Evolutionary conservation across 2,113 vertebrate species (phyloP).

Genomic region (Cinclus mexicanus): DNA sequence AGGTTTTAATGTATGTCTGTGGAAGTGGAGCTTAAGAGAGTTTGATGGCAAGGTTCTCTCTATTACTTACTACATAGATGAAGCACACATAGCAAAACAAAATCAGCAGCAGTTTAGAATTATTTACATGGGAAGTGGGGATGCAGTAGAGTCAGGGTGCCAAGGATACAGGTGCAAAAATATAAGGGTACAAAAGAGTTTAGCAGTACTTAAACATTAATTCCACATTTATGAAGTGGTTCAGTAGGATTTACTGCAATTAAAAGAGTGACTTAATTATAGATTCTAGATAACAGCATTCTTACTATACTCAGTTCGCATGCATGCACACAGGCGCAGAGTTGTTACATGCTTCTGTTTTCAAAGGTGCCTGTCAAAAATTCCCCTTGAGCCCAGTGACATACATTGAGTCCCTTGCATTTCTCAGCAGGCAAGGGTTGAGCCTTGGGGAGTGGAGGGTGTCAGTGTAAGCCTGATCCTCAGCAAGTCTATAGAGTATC

Average conservation of each 20-base stretch:
- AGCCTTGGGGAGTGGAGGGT: background rate
- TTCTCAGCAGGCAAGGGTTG: background rate
- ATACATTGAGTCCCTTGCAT: background rate
- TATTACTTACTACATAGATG: background rate
- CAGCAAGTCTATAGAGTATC: background rate
- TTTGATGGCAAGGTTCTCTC: background rate
- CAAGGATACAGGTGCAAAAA: background rate
- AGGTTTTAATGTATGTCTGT: background rate
- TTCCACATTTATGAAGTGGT: background rate
- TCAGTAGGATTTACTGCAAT: background rate
- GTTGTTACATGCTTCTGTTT: background rate
- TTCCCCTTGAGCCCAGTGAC: background rate
- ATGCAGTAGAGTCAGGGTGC: background rate
- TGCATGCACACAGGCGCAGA: background rate
- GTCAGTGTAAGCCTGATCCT: background rate
- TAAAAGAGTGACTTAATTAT: background rate
- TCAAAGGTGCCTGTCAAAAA: background rate
- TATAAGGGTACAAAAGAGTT: background rate
- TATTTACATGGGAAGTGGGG: background rate
- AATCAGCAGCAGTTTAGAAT: background rate
- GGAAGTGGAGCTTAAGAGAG: background rate
- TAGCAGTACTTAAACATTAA: background rate
- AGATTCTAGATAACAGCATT: background rate
- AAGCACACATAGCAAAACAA: background rate
- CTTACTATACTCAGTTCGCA: rapidly evolving